These are phyloP conservation scores for Dinoponera quadriceps DNA, from an alignment of 1,140 invertebrate genomes.

Conservation along the genomic window DNA sequence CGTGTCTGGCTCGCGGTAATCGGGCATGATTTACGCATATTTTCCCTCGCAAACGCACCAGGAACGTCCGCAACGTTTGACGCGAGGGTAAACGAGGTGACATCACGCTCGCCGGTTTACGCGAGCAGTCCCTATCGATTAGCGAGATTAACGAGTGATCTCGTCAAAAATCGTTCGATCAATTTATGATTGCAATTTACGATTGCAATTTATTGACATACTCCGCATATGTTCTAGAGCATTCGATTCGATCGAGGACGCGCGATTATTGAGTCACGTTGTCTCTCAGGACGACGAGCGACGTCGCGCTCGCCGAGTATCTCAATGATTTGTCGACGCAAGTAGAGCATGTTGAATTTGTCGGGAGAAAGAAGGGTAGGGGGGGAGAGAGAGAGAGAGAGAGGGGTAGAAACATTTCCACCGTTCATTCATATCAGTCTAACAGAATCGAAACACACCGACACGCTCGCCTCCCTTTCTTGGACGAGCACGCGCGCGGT, in stretches of 20 bases:
- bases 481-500: not conserved
- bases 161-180: not conserved
- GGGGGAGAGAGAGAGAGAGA: not conserved
- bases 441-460: conserved; percentile 4
- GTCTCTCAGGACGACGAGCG: not conserved
- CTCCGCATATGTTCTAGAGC: not conserved
- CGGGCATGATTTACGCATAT: not conserved
- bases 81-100: not conserved
- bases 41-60: not conserved
- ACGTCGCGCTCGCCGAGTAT: conserved; percentile 8
- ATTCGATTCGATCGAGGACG: not conserved
- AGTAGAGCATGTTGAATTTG: conserved; percentile 47
- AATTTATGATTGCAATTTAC: not conserved
- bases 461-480: not conserved
- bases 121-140: not conserved
- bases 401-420: conserved; percentile 32
- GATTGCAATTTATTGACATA: not conserved
- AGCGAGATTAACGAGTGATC: not conserved
- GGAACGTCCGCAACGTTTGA: not conserved
- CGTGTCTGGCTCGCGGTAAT: no score
- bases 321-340: conserved; percentile 21
- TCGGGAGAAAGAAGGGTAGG: not conserved
- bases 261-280: conserved; percentile 14
- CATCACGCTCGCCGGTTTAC: not conserved
- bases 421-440: conserved; percentile 38